Conservation (phyloP, 2,797 vertebrate genomes). For the Syndactyla subalaris region DNA sequence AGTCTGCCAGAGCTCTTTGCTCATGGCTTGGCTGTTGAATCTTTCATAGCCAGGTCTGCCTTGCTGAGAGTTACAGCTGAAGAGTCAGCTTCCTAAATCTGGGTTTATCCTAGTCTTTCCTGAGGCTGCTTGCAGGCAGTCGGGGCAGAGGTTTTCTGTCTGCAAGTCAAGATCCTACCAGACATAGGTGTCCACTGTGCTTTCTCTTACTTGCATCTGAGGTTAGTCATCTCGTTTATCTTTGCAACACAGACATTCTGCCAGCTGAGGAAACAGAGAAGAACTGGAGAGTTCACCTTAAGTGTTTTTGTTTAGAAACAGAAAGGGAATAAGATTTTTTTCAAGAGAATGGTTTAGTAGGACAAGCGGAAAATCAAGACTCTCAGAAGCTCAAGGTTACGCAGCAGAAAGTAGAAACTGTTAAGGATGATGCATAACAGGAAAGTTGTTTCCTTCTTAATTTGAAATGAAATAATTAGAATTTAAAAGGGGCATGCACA, state of each 20-base stretch:
- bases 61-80: background rate
- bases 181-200: background rate
- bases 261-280: background rate
- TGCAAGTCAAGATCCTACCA: background rate
- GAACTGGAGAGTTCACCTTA: background rate
- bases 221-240: background rate
- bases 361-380: background rate
- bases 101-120: background rate
- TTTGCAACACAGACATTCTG: background rate
- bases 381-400: background rate
- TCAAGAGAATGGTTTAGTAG: background rate
- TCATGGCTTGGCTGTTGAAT: background rate
- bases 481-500: background rate
- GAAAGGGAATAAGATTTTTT: conserved; percentile 9
- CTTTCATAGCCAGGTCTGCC: background rate
- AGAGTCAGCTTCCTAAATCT: background rate
- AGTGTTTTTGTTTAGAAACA: conserved; percentile 4
- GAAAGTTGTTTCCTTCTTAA: background rate
- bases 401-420: background rate
- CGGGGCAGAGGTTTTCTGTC: background rate
- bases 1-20: background rate
- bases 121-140: background rate
- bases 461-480: background rate
- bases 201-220: background rate
- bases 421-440: background rate